Percentiles rank a stretch among this genome's conserved stretches.
Evolutionary conservation across 2,888 invertebrate species (phyloP).

Genomic region (Dynastes grantii): DNA sequence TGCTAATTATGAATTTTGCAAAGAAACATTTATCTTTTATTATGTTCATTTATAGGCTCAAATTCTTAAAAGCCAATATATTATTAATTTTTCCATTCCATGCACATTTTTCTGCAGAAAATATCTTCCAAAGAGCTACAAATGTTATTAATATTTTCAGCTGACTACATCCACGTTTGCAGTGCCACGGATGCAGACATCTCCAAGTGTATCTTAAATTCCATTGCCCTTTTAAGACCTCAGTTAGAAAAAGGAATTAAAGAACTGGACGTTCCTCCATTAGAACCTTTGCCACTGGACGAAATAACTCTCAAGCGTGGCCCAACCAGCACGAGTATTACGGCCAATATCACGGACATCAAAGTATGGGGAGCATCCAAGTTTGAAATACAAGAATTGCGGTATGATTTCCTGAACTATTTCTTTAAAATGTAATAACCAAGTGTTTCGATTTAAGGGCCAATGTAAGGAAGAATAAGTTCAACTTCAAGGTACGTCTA

Average conservation of each 20-base stretch:
- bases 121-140: no score
- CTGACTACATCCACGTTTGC: conserved; percentile 75
- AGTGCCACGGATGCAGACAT: conserved; percentile 71
- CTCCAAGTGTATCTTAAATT: conserved; percentile 70
- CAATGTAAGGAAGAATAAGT: conserved; percentile 76
- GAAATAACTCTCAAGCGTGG: conserved; percentile 77
- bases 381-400: conserved; percentile 75
- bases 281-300: conserved; percentile 77
- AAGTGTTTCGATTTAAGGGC: conserved; percentile 69
- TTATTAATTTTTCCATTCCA: no score
- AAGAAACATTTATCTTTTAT: no score
- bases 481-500: conserved; percentile 76
- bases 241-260: conserved; percentile 76
- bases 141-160: conserved; percentile 63
- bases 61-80: no score
- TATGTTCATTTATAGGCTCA: no score
- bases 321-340: conserved; percentile 70
- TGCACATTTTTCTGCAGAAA: no score
- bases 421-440: conserved; percentile 7
- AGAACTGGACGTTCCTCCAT: conserved; percentile 78
- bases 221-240: conserved; percentile 72
- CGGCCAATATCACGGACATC: conserved; percentile 76
- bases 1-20: no score
- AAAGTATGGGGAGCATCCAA: conserved; percentile 76
- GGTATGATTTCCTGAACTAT: conserved; percentile 67